Evolutionary conservation across 2,888 invertebrate genomes (phyloP).

Genomic region (Nymphalis polychloros): DNA sequence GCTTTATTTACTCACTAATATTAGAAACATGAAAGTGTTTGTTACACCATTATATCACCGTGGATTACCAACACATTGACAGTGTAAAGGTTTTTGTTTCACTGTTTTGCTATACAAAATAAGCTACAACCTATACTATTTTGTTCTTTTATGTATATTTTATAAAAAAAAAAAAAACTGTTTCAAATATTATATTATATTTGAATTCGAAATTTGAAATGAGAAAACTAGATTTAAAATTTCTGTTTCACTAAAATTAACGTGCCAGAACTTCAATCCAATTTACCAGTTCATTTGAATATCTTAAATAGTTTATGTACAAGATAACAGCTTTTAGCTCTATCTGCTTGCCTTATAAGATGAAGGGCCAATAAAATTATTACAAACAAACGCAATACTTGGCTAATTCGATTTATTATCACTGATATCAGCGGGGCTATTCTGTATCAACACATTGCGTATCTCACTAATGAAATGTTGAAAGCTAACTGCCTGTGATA

Average conservation of each 20-base stretch:
- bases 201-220: too few species aligned
- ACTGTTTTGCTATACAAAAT: too few species aligned
- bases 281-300: conserved; percentile 34
- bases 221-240: not conserved
- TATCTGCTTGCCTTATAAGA: conserved; percentile 42
- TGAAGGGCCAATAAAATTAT: conserved; percentile 39
- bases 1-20: conserved; percentile 4
- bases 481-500: too few species aligned
- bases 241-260: not conserved
- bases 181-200: too few species aligned
- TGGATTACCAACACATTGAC: too few species aligned
- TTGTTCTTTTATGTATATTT: too few species aligned
- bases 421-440: not conserved
- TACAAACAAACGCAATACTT: conserved; percentile 28
- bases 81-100: too few species aligned
- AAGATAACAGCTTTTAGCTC: conserved; percentile 37
- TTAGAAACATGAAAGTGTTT: not conserved
- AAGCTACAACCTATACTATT: too few species aligned
- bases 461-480: too few species aligned
- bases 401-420: conserved; percentile 25
- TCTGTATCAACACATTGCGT: too few species aligned
- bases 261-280: not conserved
- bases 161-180: too few species aligned
- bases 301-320: conserved; percentile 41
- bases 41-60: too few species aligned